A percentile compares a stretch with the other conserved stretches of the same genome.
These are phyloP conservation scores for Cheirogaleus major DNA, from an alignment of 2,797 vertebrate species.

Conservation along the genomic window DNA sequence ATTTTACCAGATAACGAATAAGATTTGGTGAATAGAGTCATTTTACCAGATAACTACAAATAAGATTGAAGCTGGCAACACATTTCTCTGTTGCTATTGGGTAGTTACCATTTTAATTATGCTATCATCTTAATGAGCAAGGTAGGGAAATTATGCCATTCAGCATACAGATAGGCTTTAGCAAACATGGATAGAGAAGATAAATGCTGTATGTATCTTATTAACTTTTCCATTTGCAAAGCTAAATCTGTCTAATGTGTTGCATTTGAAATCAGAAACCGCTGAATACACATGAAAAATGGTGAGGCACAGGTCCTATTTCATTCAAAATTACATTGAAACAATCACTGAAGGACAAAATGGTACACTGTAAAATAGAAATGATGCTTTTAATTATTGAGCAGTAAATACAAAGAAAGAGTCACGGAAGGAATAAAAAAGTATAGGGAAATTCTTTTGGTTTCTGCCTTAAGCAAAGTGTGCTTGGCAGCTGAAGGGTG, in stretches of 20 bases:
- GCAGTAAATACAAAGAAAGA: conserved; percentile 6
- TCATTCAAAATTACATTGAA: conserved; percentile 36
- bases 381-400: background rate
- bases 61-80: conserved; percentile 27
- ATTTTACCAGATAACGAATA: conserved; percentile 35
- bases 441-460: background rate
- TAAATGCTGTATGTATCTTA: background rate
- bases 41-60: conserved; percentile 49
- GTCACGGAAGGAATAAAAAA: background rate
- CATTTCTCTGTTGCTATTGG: background rate
- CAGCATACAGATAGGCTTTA: conserved; percentile 13
- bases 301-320: background rate
- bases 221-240: conserved; percentile 1
- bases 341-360: background rate
- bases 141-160: background rate
- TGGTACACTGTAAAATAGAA: background rate
- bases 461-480: background rate
- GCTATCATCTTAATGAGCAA: conserved; percentile 5
- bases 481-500: background rate
- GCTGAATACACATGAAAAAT: background rate
- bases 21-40: background rate
- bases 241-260: background rate
- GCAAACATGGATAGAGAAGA: background rate
- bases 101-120: conserved; percentile 58
- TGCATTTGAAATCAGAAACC: background rate